Conservation (phyloP, 2,797 vertebrate genomes). For the Chrysolophus pictus region DNA sequence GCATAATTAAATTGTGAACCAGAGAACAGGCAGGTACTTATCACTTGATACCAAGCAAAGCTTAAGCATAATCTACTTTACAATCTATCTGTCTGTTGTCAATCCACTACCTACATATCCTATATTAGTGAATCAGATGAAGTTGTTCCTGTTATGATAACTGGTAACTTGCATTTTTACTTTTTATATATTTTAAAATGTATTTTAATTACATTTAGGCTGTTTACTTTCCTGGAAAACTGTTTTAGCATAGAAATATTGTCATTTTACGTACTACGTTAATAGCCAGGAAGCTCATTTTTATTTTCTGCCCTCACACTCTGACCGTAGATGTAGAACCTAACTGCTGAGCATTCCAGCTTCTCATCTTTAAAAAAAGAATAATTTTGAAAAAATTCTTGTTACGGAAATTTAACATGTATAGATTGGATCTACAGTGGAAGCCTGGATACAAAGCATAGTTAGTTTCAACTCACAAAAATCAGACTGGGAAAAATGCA, state of each 20-base stretch:
- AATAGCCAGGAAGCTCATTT: neutral
- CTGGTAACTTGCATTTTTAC: neutral
- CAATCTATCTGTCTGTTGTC: neutral
- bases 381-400: conserved; percentile 12
- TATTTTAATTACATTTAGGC: neutral
- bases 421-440: neutral
- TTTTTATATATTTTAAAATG: neutral
- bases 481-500: neutral
- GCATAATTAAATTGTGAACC: conserved; percentile 27
- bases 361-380: conserved; percentile 18
- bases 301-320: neutral
- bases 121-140: neutral
- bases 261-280: neutral
- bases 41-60: conserved; percentile 1
- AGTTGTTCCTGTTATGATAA: neutral
- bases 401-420: neutral
- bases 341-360: neutral
- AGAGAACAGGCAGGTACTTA: conserved; percentile 26
- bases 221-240: neutral
- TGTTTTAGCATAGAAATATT: neutral
- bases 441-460: neutral
- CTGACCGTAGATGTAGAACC: neutral
- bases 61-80: conserved; percentile 25
- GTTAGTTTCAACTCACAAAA: neutral
- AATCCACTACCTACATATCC: neutral